Evolutionary conservation across 2,888 invertebrate genomes (phyloP), one percentile per base, ranked within the genome.

Genomic region (Agapetus fuscipes): DNA sequence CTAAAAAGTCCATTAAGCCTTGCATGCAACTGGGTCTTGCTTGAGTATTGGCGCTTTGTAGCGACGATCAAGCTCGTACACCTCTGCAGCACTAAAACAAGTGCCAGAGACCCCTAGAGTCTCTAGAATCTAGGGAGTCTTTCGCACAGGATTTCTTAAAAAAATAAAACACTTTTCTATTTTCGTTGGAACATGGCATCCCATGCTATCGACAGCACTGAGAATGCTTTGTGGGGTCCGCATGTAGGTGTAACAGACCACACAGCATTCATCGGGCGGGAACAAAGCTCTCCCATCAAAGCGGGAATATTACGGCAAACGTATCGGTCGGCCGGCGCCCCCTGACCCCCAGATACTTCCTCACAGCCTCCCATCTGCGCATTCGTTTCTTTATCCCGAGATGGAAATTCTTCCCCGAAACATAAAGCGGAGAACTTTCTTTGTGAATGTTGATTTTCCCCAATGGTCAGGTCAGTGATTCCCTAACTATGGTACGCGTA

Each of bases 261-360:
- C 20, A 20, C 20, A 20, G 9, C 20, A 20, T 20, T 20, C 20
- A 20, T 20, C 20, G 4, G 4, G 20, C 4, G 20, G 5, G 20
- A 20, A 20, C 20, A 20, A 20, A 20, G 20, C 20, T 20, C 20
- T 4, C 5, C 20, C 20, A 20, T 20, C 20, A 31, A 41, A 17
- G 41, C 35, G 38, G 30, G 30, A 34, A 43, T 42, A 39, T 43
- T 43, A 34, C 10, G 37, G 41, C 48, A 44, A 63, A 68, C 57
- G 60, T 62, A 68, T 66, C 59, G 64, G 54, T 52, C 55, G 53
- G 54, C 53, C 51, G 49, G 51, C 56, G 63, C 66, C 64, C 68
- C 54, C 51, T 57, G 64, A 65, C 60, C 63, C 55, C 49, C 48
- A 49, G 52, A 52, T 60, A 59, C 64, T 69, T 65, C 57, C 62